Base-by-base conservation (phyloP, 1,140 invertebrate species). In the Melanaphis sacchari region DNA sequence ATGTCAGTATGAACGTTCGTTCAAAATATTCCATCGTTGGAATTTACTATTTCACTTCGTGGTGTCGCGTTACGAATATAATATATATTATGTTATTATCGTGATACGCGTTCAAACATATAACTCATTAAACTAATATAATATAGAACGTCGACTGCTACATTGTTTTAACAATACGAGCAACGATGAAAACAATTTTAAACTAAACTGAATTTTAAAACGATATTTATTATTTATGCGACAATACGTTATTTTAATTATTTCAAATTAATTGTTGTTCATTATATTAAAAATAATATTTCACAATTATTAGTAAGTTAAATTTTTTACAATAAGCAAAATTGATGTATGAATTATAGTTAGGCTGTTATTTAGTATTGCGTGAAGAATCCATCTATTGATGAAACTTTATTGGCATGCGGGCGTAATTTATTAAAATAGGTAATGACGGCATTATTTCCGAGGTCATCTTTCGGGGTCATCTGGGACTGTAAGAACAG, bases 21-120 rank as follows among this genome's bases (percentile, higher is more conserved):
- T 41, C 82, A 41, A 84, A 84, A 84, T 84, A 84, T 84, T 84
- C 5, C 82, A 11, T 40, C 82, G 82, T 84, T 40, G 82, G 38
- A 84, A 84, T 84, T 84, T 24, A 26, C 82, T 40, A 84, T 41
- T 84, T 84, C 40, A 26, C 82, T 40, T 40, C 2, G 82, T 84
- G 38, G 82, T 84, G 38, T 84, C 24, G 82, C 38, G 24, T 84
- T 40, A 84, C 40, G 82, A 84, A 84, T 84, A 84, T 84, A 84
- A 40, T 40, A 84, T 82, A 46, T 40, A 84, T 84, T 38, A 82
- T 38, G 22, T 38, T 38, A 82, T 82, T 38, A 24, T 36, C 22
- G 36, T 82, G 36, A 82, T 82, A 36, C 21, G 18, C 36, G 76
- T 76, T n/a, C 15, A 6, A 15, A 31, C 59, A 24, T 15, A 76